Percentiles rank a stretch among this genome's conserved stretches.
phyloP scores from a whole-genome alignment of 2,797 vertebrate species.

The Poecilia picta region DNA sequence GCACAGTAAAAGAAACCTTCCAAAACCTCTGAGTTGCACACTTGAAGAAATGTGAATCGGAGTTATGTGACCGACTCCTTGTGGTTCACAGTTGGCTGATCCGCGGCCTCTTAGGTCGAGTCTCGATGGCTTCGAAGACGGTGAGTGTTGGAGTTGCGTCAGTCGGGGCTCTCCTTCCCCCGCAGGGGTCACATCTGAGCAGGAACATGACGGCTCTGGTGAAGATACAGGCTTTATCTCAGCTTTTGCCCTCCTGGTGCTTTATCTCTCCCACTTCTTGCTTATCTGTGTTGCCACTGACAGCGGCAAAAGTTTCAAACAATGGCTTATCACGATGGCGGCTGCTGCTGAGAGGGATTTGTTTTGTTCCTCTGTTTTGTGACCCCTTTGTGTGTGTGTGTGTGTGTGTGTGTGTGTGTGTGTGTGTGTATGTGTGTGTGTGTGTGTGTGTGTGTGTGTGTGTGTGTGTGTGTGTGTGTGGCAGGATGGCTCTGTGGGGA shows the following conservation, averaged over 20 bases:
- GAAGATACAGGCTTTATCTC: conserved; percentile 42
- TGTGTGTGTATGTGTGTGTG: conserved; percentile 15
- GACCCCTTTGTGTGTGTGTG: too few species aligned
- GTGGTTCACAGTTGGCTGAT: conserved; percentile 59
- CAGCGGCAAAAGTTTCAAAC: conserved; percentile 30
- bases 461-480: conserved; percentile 31
- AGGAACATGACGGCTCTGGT: conserved; percentile 32
- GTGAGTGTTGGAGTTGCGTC: conserved; percentile 58
- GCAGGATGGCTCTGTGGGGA: conserved; percentile 94
- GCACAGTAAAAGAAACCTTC: conserved; percentile 6
- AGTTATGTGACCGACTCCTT: conserved; percentile 29
- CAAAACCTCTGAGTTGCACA: conserved; percentile 50
- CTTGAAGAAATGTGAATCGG: conserved; percentile 62
- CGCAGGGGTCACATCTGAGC: conserved; percentile 42
- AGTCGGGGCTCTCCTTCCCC: conserved; percentile 45
- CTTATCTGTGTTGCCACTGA: conserved; percentile 34
- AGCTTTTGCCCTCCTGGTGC: conserved; percentile 34
- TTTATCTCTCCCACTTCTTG: conserved; percentile 57
- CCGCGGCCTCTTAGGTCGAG: conserved; percentile 47
- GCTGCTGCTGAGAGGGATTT: conserved; percentile 27
- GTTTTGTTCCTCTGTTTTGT: too few species aligned
- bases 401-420: too few species aligned
- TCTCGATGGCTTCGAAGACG: conserved; percentile 37
- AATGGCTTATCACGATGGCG: conserved; percentile 40
- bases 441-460: conserved; percentile 2